Evolutionary conservation across 2,113 vertebrate species (phyloP).

Genomic region (Ptilorrhoa leucosticta): DNA sequence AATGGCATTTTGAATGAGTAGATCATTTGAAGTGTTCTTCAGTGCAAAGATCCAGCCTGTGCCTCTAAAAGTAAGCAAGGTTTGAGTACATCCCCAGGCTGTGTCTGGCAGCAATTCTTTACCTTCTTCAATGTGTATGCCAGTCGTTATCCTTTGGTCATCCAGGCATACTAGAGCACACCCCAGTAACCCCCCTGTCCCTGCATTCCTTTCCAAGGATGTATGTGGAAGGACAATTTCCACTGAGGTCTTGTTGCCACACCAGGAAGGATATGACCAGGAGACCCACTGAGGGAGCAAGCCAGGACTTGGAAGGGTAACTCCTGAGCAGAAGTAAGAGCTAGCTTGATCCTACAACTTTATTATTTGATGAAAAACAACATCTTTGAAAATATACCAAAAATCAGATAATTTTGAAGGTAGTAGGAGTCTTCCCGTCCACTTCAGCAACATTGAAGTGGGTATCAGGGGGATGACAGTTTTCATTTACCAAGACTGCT

Average conservation of each 20-base stretch:
- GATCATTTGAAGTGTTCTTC: not conserved
- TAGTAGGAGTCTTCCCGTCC: not conserved
- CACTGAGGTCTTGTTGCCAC: not conserved
- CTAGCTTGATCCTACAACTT: not conserved
- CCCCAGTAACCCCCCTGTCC: not conserved
- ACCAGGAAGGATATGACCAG: not conserved
- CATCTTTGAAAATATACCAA: not conserved
- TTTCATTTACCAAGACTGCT: not conserved
- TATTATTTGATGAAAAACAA: not conserved
- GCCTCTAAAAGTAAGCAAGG: not conserved
- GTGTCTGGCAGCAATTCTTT: not conserved
- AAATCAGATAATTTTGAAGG: not conserved
- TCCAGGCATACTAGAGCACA: not conserved
- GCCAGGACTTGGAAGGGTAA: not conserved
- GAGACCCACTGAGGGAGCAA: not conserved
- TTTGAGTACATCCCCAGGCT: not conserved
- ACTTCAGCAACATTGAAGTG: not conserved
- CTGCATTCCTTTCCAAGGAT: not conserved
- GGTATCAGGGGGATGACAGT: not conserved
- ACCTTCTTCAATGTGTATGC: not conserved
- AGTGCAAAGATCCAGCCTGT: not conserved
- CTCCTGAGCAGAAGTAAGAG: not conserved
- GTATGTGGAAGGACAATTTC: not conserved
- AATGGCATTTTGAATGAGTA: not conserved
- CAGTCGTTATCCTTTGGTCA: not conserved